Percentiles rank a stretch among this genome's conserved stretches.
Conservation (phyloP, 2,113 vertebrate genomes). For the Octodon degus region DNA sequence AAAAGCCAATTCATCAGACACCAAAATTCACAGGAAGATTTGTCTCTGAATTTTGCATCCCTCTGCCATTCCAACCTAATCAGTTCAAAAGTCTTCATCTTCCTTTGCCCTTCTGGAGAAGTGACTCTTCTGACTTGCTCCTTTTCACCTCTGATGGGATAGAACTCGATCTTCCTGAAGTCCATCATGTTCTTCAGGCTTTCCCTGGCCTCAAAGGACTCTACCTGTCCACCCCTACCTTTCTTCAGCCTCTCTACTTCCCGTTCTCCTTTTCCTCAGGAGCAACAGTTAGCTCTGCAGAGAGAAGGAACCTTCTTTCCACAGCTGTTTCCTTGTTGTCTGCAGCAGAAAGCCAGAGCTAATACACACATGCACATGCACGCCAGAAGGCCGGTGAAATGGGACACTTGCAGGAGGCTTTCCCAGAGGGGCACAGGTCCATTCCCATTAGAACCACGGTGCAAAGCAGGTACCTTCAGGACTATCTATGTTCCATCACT, state of each 20-base stretch:
- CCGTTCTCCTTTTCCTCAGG: background rate
- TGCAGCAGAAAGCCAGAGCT: background rate
- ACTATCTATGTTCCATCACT: background rate
- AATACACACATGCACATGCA: background rate
- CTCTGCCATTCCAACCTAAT: slow-evolving; percentile 22
- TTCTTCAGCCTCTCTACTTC: background rate
- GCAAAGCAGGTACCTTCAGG: background rate
- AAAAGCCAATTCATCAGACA: slow-evolving; percentile 3
- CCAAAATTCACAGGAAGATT: slow-evolving; percentile 13
- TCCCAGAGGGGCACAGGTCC: background rate
- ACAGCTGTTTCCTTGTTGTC: background rate
- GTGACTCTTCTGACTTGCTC: background rate
- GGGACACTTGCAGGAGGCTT: background rate
- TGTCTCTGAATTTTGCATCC: slow-evolving; percentile 20
- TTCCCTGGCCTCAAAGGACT: background rate
- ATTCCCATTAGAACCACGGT: background rate
- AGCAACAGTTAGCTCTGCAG: background rate
- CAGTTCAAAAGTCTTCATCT: slow-evolving; percentile 29
- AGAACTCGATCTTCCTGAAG: slow-evolving; percentile 31
- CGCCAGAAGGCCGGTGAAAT: background rate
- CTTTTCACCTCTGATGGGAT: background rate
- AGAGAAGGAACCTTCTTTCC: background rate
- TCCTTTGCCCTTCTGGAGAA: background rate
- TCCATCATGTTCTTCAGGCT: background rate
- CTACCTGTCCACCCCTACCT: background rate